Base-by-base conservation (phyloP, 1,140 invertebrate genomes). In the Anastatus disparis region DNA sequence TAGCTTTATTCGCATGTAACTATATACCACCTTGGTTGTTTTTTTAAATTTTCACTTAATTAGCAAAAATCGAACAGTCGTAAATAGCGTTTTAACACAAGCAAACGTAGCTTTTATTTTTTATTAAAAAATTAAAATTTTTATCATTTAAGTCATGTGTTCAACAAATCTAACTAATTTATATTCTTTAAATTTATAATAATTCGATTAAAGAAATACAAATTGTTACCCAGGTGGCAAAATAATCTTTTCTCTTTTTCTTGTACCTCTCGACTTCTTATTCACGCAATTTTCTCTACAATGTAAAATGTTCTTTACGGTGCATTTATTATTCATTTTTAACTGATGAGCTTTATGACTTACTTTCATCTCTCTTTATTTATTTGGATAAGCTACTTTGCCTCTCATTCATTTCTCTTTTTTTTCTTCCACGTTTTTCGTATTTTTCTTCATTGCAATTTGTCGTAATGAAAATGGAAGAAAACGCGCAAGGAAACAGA, bases 41-140 rank as follows among this genome's bases (percentile, higher is more conserved):
- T n/a, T n/a, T n/a, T n/a, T n/a, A n/a, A n/a, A n/a, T n/a, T n/a
- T n/a, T n/a, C n/a, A n/a, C n/a, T n/a, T n/a, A n/a, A n/a, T n/a
- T n/a, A n/a, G n/a, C n/a, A n/a, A n/a, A 74, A 74, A 70, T 58
- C 67, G 70, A 75, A 75, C 62, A 48, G 48, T 64, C 63, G 48
- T 73, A 53, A 68, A 68, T 71, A 70, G 52, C n/a, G n/a, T n/a
- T 31, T 3, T 7, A 78, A 79, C 71, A 78, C 75, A 76, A 79
- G 77, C 76, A 78, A 79, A 77, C 68, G 73, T 75, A 80, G 73
- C 38, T 40, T 24, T n/a, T n/a, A n/a, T n/a, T n/a, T n/a, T n/a
- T n/a, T n/a, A n/a, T n/a, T n/a, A n/a, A n/a, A n/a, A n/a, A n/a
- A n/a, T n/a, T n/a, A n/a, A n/a, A n/a, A n/a, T n/a, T n/a, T n/a